Conservation (phyloP, 2,797 vertebrate species). For the Balearica regulorum region DNA sequence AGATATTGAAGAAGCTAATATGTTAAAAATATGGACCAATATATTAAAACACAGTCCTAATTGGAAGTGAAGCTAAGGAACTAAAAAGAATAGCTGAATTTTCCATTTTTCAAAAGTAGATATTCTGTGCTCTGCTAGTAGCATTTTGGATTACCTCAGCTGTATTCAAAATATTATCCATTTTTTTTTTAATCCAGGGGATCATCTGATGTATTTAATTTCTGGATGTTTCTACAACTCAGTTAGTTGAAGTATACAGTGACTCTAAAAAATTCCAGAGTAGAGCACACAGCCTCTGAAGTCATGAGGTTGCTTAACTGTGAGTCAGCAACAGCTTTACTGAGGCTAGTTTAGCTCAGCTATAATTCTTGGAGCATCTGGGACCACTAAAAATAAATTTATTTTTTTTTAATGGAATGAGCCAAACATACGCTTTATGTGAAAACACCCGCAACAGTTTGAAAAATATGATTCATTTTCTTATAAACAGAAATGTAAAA, state of each 20-base stretch:
- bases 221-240: not conserved
- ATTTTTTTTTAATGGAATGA: not conserved
- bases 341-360: not conserved
- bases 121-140: not conserved
- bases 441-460: not conserved
- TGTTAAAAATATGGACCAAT: not conserved
- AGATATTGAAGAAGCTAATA: not conserved
- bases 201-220: not conserved
- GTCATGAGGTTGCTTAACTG: not conserved
- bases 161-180: not conserved
- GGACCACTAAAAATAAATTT: not conserved
- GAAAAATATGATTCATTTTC: conserved; percentile 22
- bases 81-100: not conserved
- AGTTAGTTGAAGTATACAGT: not conserved
- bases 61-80: not conserved
- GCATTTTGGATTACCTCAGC: not conserved
- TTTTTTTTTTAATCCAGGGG: not conserved
- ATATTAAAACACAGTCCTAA: not conserved
- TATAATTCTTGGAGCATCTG: not conserved
- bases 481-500: conserved; percentile 5
- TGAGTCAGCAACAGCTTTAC: not conserved
- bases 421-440: not conserved
- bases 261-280: not conserved
- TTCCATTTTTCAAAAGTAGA: not conserved
- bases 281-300: not conserved